Conservation (phyloP, 30 jellyfish, hydroid and myxozoan genomes). For the Chironex yamaguchii region DNA sequence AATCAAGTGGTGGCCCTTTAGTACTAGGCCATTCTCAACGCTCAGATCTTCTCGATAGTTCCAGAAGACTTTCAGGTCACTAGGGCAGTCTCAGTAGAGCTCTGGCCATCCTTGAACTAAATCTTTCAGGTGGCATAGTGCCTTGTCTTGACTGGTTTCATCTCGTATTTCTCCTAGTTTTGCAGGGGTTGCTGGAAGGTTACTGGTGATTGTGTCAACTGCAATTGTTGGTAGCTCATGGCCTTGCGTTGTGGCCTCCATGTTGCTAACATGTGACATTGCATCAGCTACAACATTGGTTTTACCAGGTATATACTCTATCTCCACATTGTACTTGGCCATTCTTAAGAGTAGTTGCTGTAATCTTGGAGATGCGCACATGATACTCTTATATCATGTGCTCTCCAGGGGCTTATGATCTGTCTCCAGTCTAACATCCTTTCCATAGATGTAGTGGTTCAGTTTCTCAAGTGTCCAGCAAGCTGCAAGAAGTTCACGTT, state of each 20-base stretch:
- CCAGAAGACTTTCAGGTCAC: neutral
- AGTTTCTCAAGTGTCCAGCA: constrained; percentile 4
- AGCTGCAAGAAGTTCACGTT: constrained; percentile 16
- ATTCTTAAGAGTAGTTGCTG: neutral
- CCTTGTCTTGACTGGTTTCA: neutral
- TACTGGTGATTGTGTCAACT: neutral
- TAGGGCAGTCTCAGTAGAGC: neutral
- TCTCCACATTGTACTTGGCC: neutral
- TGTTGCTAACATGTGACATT: neutral
- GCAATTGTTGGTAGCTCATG: neutral
- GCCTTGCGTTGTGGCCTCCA: neutral
- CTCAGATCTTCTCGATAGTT: neutral
- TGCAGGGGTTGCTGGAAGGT: neutral
- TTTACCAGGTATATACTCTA: constrained; percentile 1
- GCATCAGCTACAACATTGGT: neutral
- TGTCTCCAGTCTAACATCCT: neutral
- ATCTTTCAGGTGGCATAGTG: neutral
- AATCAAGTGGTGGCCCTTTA: neutral
- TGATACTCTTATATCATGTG: neutral
- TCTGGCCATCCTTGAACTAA: neutral
- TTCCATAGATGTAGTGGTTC: neutral
- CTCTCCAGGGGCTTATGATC: constrained; percentile 39
- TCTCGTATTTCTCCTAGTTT: neutral
- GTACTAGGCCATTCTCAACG: neutral
- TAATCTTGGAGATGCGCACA: constrained; percentile 12